These are phyloP conservation scores for Vulpes lagopus DNA, from an alignment of 2,113 vertebrate species.

Conservation along the genomic window DNA sequence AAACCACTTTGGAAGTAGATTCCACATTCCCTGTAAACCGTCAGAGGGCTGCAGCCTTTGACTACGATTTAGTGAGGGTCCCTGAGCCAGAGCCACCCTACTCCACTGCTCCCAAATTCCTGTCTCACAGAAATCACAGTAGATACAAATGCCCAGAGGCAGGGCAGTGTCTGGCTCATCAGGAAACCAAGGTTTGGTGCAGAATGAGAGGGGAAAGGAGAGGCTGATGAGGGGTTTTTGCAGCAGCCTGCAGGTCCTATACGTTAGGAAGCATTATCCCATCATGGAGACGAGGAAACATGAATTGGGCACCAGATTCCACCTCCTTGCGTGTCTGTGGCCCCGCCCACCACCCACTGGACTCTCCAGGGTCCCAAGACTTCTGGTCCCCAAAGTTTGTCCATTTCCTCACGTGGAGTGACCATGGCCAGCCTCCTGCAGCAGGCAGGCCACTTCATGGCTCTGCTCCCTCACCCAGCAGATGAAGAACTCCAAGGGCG, in stretches of 20 bases:
- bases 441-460: not conserved
- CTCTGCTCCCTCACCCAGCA: not conserved
- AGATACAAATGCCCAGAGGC: not conserved
- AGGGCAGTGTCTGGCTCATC: too few relatives aligned
- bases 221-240: not conserved
- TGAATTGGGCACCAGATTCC: not conserved
- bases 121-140: not conserved
- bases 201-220: fast-evolving
- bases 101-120: not conserved
- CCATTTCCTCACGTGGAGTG: not conserved
- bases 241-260: fast-evolving
- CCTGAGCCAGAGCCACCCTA: not conserved
- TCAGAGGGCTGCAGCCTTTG: not conserved
- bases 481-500: not conserved
- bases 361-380: not conserved
- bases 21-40: not conserved
- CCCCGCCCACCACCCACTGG: not conserved
- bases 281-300: not conserved
- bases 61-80: not conserved
- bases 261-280: not conserved
- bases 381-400: not conserved
- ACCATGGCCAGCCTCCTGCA: not conserved
- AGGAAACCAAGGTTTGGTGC: not conserved
- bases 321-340: not conserved
- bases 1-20: not conserved